Conservation (phyloP, 2,888 invertebrate species). For the Petrolisthes cinctipes region DNA sequence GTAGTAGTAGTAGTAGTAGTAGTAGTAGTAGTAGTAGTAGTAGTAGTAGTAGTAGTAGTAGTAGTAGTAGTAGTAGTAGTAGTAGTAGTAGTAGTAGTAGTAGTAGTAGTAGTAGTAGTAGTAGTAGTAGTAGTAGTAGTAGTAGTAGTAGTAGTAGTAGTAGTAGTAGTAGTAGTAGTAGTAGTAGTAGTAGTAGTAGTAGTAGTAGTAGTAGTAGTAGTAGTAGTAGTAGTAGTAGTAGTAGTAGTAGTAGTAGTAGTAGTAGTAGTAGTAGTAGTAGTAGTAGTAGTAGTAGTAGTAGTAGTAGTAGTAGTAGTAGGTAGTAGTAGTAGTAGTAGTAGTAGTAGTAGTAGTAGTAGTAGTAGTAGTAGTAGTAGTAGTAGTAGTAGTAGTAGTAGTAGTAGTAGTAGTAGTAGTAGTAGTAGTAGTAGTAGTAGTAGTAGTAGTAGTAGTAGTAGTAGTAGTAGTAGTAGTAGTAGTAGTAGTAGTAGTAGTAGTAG, state of each 20-base stretch:
- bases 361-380: slow-evolving; percentile 22
- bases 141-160: too few species aligned
- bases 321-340: slow-evolving; percentile 26
- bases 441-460: slow-evolving; percentile 20
- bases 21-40: slow-evolving; percentile 20
- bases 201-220: not conserved
- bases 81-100: slow-evolving; percentile 20
- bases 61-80: slow-evolving; percentile 20
- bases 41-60: slow-evolving; percentile 26
- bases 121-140: slow-evolving; percentile 22
- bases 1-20: slow-evolving; percentile 24
- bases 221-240: slow-evolving; percentile 16
- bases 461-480: slow-evolving; percentile 17
- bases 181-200: too few species aligned
- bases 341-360: slow-evolving; percentile 24
- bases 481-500: slow-evolving; percentile 20
- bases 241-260: slow-evolving; percentile 26
- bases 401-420: slow-evolving; percentile 18
- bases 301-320: slow-evolving; percentile 26
- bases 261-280: slow-evolving; percentile 22
- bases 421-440: slow-evolving; percentile 18
- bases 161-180: too few species aligned
- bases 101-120: slow-evolving; percentile 17
- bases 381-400: slow-evolving; percentile 24
- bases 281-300: slow-evolving; percentile 26